Evolutionary conservation across 2,888 invertebrate species (phyloP).

Genomic region (Lepas anatifera): DNA sequence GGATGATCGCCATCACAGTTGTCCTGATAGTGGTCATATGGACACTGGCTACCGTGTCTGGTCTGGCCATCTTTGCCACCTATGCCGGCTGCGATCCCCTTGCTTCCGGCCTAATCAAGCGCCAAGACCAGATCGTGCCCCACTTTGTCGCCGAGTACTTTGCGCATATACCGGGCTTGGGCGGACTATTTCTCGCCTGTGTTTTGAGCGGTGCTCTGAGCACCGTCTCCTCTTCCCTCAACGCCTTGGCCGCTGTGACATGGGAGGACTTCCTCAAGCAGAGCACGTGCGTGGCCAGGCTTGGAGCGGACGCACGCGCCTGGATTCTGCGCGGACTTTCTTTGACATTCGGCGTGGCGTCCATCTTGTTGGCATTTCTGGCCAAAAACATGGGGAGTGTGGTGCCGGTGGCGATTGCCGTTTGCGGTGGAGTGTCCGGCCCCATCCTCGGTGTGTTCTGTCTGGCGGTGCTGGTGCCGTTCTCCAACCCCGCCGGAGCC

Average conservation of each 20-base stretch:
- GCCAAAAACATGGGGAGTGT: no score
- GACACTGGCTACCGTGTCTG: slow-evolving; percentile 74
- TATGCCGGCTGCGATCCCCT: slow-evolving; percentile 74
- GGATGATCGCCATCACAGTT: no score
- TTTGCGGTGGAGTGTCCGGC: no score
- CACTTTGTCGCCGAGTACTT: slow-evolving; percentile 83
- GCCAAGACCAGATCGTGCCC: slow-evolving; percentile 71
- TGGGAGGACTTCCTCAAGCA: slow-evolving; percentile 88
- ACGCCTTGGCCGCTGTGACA: slow-evolving; percentile 71
- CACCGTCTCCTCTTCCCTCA: slow-evolving; percentile 48
- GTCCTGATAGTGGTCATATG: slow-evolving; percentile 62
- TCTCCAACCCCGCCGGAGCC: no score
- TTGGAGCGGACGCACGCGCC: no score
- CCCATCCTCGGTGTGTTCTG: no score
- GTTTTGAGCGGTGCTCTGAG: slow-evolving; percentile 84
- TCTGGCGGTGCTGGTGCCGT: no score
- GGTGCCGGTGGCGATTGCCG: no score
- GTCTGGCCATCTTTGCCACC: slow-evolving; percentile 73
- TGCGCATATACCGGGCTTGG: slow-evolving; percentile 64
- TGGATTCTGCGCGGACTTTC: no score
- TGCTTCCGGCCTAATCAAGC: slow-evolving; percentile 51
- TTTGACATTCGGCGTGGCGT: no score
- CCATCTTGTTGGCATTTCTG: no score
- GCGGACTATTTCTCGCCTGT: slow-evolving; percentile 80
- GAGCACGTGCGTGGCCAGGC: no score